phyloP scores from a whole-genome alignment of 2,888 invertebrate species.

The Cordylochernes scorpioides region DNA sequence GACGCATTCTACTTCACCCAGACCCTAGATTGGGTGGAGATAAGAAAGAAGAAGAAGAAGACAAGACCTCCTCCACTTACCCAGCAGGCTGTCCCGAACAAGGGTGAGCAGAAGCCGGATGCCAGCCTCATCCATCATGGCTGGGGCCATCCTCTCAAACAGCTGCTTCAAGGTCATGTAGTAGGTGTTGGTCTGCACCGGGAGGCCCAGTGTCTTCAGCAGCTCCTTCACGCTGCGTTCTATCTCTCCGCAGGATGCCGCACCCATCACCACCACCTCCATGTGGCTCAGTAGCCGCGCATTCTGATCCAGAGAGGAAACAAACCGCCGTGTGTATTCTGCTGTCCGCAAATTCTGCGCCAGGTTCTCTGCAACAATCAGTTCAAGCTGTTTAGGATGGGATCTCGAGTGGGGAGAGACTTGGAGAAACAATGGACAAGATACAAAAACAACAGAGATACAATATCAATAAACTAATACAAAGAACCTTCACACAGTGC shows the following conservation, averaged over 20 bases:
- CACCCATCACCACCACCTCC: conserved; percentile 13
- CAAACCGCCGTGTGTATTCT: conserved; percentile 24
- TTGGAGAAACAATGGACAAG: too few relatives aligned
- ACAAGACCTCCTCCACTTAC: too few relatives aligned
- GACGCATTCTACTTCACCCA: too few relatives aligned
- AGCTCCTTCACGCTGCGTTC: conserved; percentile 31
- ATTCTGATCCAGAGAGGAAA: conserved; percentile 28
- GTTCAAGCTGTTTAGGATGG: too few relatives aligned
- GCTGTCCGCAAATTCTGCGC: conserved; percentile 76
- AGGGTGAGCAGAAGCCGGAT: conserved; percentile 13
- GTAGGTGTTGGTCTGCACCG: conserved; percentile 77
- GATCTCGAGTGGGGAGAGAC: too few relatives aligned
- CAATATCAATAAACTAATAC: too few relatives aligned
- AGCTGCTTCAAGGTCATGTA: conserved; percentile 88
- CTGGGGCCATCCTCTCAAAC: conserved; percentile 73
- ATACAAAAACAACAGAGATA: too few relatives aligned
- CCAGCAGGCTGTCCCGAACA: conserved; percentile 15
- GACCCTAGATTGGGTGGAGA: too few relatives aligned
- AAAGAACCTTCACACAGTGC: too few relatives aligned
- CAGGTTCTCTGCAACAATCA: conserved; percentile 35
- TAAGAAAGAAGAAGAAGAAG: too few relatives aligned
- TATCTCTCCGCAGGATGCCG: conserved; percentile 11
- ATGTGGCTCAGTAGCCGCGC: conserved; percentile 24
- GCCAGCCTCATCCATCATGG: conserved; percentile 77
- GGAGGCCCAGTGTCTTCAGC: conserved; percentile 71